These are phyloP conservation scores for Gorsachius goisagi DNA, from an alignment of 2,113 vertebrate species.

Conservation along the genomic window DNA sequence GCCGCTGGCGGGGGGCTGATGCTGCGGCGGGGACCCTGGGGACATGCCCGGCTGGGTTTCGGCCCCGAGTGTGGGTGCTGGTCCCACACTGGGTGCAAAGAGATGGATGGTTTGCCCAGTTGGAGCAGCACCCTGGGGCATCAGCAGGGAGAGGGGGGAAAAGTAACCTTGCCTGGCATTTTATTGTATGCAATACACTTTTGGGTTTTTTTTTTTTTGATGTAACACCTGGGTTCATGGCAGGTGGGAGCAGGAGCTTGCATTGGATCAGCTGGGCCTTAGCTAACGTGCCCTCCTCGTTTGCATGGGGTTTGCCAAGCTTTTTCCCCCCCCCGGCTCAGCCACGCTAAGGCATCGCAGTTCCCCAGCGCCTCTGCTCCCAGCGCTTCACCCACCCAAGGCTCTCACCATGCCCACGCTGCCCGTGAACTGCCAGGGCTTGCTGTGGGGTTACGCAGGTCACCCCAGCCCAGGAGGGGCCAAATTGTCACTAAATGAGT, in stretches of 20 bases:
- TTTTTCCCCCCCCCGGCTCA: not conserved
- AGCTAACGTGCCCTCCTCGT: fast-evolving
- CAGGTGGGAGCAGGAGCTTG: not conserved
- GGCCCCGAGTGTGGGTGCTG: not conserved
- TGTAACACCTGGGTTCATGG: not conserved
- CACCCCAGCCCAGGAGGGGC: not conserved
- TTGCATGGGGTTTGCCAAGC: not conserved
- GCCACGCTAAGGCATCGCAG: fast-evolving
- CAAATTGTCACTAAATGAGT: not conserved
- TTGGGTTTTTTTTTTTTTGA: not conserved
- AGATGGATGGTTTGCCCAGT: not conserved
- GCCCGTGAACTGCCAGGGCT: fast-evolving
- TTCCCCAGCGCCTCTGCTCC: not conserved
- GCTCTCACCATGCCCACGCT: fast-evolving
- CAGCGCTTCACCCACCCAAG: fast-evolving
- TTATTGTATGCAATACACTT: not conserved
- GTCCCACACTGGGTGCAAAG: not conserved
- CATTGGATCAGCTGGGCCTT: not conserved
- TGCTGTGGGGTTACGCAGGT: not conserved
- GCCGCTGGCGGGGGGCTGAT: fast-evolving
- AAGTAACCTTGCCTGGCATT: not conserved
- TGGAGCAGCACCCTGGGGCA: not conserved
- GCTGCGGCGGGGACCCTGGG: fast-evolving
- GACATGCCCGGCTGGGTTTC: not conserved
- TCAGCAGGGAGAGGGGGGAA: not conserved